phyloP scores from a whole-genome alignment of 2,113 vertebrate species.

The Taxidea taxus region DNA sequence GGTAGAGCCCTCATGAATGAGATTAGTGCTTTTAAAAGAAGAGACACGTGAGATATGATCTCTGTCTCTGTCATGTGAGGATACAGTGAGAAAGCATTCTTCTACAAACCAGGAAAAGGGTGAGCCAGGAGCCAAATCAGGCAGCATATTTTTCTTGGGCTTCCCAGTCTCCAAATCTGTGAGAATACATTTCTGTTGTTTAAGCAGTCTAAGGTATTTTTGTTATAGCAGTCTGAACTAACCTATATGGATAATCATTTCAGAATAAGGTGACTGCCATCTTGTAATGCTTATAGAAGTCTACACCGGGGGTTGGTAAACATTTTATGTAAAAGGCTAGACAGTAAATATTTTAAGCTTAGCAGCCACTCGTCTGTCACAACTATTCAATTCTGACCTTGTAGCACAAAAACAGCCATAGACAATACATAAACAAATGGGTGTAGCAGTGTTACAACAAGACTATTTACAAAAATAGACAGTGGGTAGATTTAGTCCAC shows the following conservation, averaged over 20 bases:
- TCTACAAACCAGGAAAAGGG: background rate
- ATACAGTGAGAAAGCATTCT: background rate
- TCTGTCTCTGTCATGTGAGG: background rate
- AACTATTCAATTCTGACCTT: background rate
- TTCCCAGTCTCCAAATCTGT: background rate
- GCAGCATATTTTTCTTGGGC: background rate
- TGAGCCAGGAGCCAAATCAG: background rate
- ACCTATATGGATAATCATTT: background rate
- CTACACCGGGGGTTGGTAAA: background rate
- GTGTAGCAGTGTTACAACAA: background rate
- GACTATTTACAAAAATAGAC: background rate
- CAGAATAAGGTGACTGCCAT: background rate
- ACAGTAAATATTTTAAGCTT: constrained; percentile 15
- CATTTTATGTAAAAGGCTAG: background rate
- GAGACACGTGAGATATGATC: background rate
- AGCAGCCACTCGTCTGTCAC: background rate
- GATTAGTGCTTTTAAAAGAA: background rate
- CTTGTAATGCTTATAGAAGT: background rate
- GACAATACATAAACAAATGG: background rate
- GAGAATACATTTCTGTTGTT: background rate
- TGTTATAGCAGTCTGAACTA: background rate
- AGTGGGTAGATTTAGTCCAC: background rate
- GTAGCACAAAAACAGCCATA: background rate
- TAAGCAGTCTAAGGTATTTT: background rate
- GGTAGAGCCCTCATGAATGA: background rate